Evolutionary conservation across 2,797 vertebrate genomes (phyloP).

Genomic region (Enteromius radiatus): DNA sequence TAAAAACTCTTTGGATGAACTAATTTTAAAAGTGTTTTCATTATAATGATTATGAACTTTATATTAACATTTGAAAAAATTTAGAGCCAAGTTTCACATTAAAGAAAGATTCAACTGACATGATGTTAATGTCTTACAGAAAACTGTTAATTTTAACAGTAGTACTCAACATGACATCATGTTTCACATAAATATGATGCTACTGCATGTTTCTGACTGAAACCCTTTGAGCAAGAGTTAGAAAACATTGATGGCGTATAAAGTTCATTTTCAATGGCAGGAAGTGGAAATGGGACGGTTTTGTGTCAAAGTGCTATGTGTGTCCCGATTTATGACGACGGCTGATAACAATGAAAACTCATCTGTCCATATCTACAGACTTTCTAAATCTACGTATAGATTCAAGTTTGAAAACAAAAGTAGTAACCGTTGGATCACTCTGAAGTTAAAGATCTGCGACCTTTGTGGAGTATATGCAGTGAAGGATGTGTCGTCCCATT

Average conservation of each 20-base stretch:
- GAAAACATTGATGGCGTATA: neutral
- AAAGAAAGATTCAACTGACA: neutral
- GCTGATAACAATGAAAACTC: neutral
- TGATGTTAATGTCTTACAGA: neutral
- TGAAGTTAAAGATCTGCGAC: neutral
- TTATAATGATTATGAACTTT: neutral
- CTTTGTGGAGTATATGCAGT: neutral
- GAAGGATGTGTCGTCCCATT: neutral
- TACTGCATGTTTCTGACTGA: neutral
- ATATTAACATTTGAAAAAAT: neutral
- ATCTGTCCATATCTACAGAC: neutral
- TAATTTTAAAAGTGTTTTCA: neutral
- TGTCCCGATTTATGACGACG: neutral
- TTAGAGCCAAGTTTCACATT: neutral
- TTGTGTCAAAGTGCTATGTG: neutral
- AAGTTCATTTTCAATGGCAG: neutral
- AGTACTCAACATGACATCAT: constrained; percentile 10
- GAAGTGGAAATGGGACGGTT: neutral
- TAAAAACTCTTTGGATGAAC: neutral
- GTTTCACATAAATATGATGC: neutral
- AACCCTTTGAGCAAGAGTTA: neutral
- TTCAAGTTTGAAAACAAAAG: neutral
- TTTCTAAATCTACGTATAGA: neutral
- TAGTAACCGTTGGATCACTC: neutral
- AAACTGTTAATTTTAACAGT: neutral